Percentiles rank a stretch among this genome's conserved stretches.
Conservation (phyloP, 2,797 vertebrate genomes). For the Aplochiton taeniatus region DNA sequence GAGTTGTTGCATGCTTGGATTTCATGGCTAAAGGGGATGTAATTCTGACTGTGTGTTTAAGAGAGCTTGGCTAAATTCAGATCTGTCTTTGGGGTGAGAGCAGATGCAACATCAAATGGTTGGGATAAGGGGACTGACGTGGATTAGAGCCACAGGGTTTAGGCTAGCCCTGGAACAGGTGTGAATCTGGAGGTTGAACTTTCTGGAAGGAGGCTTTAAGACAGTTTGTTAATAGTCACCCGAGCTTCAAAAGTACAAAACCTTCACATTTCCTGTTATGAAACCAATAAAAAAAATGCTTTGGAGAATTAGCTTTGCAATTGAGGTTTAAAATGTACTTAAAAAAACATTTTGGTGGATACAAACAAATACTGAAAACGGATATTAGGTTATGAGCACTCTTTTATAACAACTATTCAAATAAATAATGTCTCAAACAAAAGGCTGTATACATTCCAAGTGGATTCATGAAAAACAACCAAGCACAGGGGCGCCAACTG, state of each 20-base stretch:
- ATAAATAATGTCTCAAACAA: slow-evolving; percentile 76
- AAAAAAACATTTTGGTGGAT: slow-evolving; percentile 38
- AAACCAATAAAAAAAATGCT: slow-evolving; percentile 57
- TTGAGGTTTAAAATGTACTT: slow-evolving; percentile 66
- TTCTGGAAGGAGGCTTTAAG: slow-evolving; percentile 44
- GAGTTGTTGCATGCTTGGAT: slow-evolving; percentile 14
- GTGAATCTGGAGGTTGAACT: too few relatives aligned
- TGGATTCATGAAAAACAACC: slow-evolving; percentile 55
- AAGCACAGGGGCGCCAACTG: slow-evolving; percentile 53
- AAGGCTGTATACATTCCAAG: slow-evolving; percentile 74
- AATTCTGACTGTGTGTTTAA: neutral
- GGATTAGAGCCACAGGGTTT: too few relatives aligned
- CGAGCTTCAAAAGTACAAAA: slow-evolving; percentile 10
- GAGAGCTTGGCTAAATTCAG: neutral
- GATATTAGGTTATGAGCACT: slow-evolving; percentile 62
- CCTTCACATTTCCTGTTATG: slow-evolving; percentile 23
- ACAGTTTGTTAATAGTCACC: slow-evolving; percentile 12
- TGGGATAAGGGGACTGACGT: too few relatives aligned
- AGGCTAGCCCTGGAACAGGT: too few relatives aligned
- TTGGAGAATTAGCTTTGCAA: slow-evolving; percentile 77
- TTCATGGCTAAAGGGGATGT: slow-evolving; percentile 14
- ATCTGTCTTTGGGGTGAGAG: too few relatives aligned
- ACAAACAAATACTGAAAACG: slow-evolving; percentile 70
- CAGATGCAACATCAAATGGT: too few relatives aligned
- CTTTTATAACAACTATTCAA: slow-evolving; percentile 77